Evolutionary conservation across 2,888 invertebrate species (phyloP), one percentile per base, ranked within the genome.

Genomic region (Malthinus flaveolus): DNA sequence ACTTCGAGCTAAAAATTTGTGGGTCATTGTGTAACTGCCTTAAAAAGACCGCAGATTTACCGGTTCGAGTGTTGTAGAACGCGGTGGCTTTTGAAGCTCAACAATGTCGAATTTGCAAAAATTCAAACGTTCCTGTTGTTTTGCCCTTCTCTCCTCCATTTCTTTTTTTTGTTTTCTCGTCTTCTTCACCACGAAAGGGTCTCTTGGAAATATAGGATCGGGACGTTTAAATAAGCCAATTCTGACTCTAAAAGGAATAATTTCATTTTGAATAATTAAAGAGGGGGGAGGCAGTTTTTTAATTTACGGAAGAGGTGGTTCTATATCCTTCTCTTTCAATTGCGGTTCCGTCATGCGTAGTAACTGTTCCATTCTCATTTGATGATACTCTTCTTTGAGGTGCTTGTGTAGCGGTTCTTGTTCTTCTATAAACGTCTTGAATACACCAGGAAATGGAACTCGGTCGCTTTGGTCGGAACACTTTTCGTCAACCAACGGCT

Each of bases 21-120:
- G 33, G 57, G 23, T 39, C 4, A 11, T n/a, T n/a, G n/a, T n/a
- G n/a, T n/a, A n/a, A n/a, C n/a, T n/a, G n/a, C n/a, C n/a, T n/a
- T n/a, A n/a, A n/a, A n/a, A n/a, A n/a, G n/a, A n/a, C n/a, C n/a
- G n/a, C n/a, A n/a, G n/a, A n/a, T 23, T 23, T 23, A 23, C 23
- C 23, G 23, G 23, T 7, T 49, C 59, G 3, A 55, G 32, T 6
- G 60, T 37, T 12, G 52, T 11, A 1, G 51, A 52, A 7, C 54
- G 46, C 8, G 63, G 49, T 3, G 76, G 76, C 48, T 70, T 71
- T 0, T 73, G 71, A 33, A 77, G 36, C 12, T 71, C 63, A 0
- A 72, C 39, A 7, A 67, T 61, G n/a, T 69, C 68, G 48, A 70
- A 72, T 49, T 74, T 69, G 61, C 76, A 77, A 51, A 75, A 73